Evolutionary conservation across 2,113 vertebrate genomes (phyloP).

Genomic region (Chaetops frenatus): DNA sequence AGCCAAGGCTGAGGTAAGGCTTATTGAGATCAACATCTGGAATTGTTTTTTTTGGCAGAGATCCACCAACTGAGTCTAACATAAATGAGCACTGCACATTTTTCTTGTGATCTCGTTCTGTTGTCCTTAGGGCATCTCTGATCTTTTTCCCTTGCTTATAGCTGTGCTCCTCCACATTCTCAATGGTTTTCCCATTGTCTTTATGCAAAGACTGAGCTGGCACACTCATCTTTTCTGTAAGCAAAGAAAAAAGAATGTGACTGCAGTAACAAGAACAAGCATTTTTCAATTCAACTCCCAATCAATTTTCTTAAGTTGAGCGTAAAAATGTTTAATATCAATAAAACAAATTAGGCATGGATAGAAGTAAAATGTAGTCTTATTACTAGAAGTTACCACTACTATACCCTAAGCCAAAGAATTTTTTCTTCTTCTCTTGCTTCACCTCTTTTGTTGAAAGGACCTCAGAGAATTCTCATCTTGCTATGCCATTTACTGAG

Average conservation of each 20-base stretch:
- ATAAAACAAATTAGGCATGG: background rate
- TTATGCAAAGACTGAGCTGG: conserved; percentile 71
- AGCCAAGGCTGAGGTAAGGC: conserved; percentile 97
- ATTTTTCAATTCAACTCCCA: background rate
- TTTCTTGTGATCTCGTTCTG: conserved; percentile 91
- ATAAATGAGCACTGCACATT: conserved; percentile 90
- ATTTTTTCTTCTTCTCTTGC: background rate
- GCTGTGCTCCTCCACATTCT: conserved; percentile 81
- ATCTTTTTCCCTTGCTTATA: conserved; percentile 90
- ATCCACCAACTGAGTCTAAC: conserved; percentile 79
- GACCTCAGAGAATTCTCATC: background rate
- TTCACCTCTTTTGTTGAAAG: background rate
- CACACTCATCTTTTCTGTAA: conserved; percentile 75
- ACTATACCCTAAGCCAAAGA: background rate
- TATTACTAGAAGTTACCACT: background rate
- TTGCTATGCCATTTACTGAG: background rate
- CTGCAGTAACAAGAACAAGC: background rate
- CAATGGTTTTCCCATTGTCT: conserved; percentile 71
- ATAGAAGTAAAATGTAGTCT: background rate
- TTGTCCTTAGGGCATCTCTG: conserved; percentile 81
- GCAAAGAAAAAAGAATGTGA: background rate
- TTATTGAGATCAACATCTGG: conserved; percentile 92
- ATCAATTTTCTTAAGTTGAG: background rate
- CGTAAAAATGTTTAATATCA: background rate
- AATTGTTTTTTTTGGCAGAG: conserved; percentile 84